phyloP scores from a whole-genome alignment of 2,888 invertebrate genomes.

The Drosophila fungiperda region DNA sequence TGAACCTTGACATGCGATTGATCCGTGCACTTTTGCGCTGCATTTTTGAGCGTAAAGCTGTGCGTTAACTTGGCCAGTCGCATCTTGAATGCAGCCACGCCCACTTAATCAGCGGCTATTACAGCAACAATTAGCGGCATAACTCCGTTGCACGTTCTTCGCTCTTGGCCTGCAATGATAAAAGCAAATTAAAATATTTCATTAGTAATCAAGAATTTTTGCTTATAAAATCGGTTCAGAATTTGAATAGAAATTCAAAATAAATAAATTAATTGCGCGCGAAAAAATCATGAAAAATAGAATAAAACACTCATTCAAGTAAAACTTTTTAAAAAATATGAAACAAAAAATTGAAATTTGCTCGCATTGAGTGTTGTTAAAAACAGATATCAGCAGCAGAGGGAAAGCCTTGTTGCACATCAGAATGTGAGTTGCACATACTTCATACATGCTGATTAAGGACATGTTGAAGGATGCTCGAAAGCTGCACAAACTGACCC shows the following conservation, averaged over 20 bases:
- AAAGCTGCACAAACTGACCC: conserved; percentile 76
- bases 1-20: conserved; percentile 66
- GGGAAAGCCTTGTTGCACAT: conserved; percentile 27
- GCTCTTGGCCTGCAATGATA: conserved; percentile 35
- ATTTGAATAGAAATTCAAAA: no score
- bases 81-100: conserved; percentile 73
- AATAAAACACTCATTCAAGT: background rate
- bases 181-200: background rate
- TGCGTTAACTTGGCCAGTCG: conserved; percentile 83
- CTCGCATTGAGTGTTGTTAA: conserved; percentile 18
- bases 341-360: conserved; percentile 2
- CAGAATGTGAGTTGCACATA: conserved; percentile 40
- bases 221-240: background rate
- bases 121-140: conserved; percentile 37
- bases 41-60: conserved; percentile 81
- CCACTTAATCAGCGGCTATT: conserved; percentile 46
- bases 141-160: conserved; percentile 17
- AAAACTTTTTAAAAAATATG: background rate
- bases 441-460: background rate
- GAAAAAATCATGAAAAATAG: background rate
- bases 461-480: background rate
- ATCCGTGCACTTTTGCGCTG: conserved; percentile 73
- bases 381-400: conserved; percentile 13
- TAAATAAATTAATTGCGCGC: background rate
- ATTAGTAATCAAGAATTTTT: background rate